Percentiles rank a stretch among this genome's conserved stretches.
These are phyloP conservation scores for Abrostola triplasia DNA, from an alignment of 2,888 invertebrate species.

Conservation along the genomic window DNA sequence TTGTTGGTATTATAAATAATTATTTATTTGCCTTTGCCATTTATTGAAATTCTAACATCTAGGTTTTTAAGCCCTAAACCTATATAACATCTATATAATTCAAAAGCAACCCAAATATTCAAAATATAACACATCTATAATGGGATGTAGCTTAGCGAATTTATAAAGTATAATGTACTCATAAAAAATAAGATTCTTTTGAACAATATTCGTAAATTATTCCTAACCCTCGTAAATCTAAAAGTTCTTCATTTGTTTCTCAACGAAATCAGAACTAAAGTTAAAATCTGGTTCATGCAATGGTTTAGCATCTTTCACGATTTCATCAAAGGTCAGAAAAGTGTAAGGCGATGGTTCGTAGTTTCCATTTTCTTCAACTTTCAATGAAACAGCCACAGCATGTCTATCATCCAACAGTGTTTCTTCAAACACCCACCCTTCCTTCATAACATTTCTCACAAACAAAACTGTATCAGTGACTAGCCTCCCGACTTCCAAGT, in stretches of 20 bases:
- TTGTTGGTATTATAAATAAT: slow-evolving; percentile 38
- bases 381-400: slow-evolving; percentile 93
- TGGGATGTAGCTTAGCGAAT: slow-evolving; percentile 24
- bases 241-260: slow-evolving; percentile 77
- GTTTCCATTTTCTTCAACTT: slow-evolving; percentile 62
- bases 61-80: slow-evolving; percentile 35
- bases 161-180: slow-evolving; percentile 19
- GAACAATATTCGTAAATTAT: slow-evolving; percentile 33
- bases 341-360: slow-evolving; percentile 77
- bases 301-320: slow-evolving; percentile 87
- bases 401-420: slow-evolving; percentile 92
- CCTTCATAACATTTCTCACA: slow-evolving; percentile 87
- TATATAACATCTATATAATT: slow-evolving; percentile 44
- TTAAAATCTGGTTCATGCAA: slow-evolving; percentile 81
- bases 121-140: slow-evolving; percentile 17
- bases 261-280: slow-evolving; percentile 89
- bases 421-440: slow-evolving; percentile 95
- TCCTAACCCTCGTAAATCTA: slow-evolving; percentile 26
- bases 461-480: slow-evolving; percentile 91
- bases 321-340: slow-evolving; percentile 88
- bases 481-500: slow-evolving; percentile 77
- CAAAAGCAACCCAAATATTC: slow-evolving; percentile 34
- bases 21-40: slow-evolving; percentile 53
- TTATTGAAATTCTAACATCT: slow-evolving; percentile 40
- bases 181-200: slow-evolving; percentile 24